phyloP scores from a whole-genome alignment of 1,140 invertebrate genomes.

The Alviniconcha marisindica region DNA sequence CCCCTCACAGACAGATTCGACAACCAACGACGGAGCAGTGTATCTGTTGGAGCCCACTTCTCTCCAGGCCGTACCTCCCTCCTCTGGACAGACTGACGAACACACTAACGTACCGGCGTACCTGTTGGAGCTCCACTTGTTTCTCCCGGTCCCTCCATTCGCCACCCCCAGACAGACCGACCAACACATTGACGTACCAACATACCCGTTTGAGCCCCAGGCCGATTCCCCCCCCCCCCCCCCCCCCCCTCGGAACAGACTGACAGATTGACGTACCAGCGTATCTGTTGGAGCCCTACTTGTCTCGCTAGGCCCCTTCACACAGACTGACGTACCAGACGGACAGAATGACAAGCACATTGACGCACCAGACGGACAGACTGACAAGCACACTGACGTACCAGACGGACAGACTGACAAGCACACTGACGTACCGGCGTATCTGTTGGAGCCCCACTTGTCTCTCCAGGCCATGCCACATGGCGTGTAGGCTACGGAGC shows the following conservation, averaged over 20 bases:
- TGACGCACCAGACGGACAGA: neutral
- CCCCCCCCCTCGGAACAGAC: no score
- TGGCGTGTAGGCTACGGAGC: slow-evolving; percentile 57
- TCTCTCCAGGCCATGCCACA: slow-evolving; percentile 67
- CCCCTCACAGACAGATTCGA: no score
- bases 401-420: neutral
- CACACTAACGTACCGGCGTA: slow-evolving; percentile 53
- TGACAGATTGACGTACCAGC: slow-evolving; percentile 51
- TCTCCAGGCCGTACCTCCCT: neutral
- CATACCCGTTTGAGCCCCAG: no score
- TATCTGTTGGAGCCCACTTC: no score
- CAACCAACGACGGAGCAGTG: no score
- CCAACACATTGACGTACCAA: no score
- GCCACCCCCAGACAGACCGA: no score
- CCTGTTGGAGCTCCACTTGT: slow-evolving; percentile 65
- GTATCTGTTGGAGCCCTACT: slow-evolving; percentile 67
- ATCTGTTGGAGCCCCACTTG: slow-evolving; percentile 66
- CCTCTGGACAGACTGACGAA: neutral
- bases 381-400: neutral
- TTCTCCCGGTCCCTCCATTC: slow-evolving; percentile 61
- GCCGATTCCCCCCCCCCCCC: no score
- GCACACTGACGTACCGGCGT: slow-evolving; percentile 50
- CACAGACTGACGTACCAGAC: neutral
- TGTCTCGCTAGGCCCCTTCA: slow-evolving; percentile 36
- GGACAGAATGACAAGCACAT: neutral